These are phyloP conservation scores for Tridacna crocea DNA, from an alignment of 2,888 invertebrate genomes.

Conservation along the genomic window DNA sequence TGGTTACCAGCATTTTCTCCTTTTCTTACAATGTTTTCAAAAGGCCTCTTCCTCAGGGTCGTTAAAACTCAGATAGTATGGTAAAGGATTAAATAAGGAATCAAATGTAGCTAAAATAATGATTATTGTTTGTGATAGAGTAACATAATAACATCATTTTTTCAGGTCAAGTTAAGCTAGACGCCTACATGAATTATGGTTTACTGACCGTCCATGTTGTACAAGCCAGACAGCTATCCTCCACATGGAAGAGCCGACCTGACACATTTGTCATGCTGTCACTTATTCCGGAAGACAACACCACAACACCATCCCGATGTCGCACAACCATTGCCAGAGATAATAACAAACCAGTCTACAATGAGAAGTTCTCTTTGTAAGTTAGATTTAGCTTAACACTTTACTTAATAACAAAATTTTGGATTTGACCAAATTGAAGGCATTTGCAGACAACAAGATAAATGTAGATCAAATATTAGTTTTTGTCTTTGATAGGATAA, in stretches of 20 bases:
- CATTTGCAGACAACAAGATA: too few species aligned
- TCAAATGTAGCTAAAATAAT: neutral
- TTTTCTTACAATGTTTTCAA: too few species aligned
- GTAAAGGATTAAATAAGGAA: neutral
- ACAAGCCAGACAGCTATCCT: constrained; percentile 69
- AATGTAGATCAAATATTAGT: too few species aligned
- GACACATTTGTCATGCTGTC: constrained; percentile 71
- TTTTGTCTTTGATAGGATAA: too few species aligned
- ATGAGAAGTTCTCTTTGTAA: constrained; percentile 82
- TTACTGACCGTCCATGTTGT: constrained; percentile 80
- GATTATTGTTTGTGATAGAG: neutral
- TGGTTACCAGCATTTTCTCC: constrained; percentile 3
- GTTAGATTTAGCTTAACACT: constrained; percentile 41
- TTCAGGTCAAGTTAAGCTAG: constrained; percentile 79
- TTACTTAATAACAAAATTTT: neutral
- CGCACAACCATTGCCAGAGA: constrained; percentile 72
- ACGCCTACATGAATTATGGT: constrained; percentile 81
- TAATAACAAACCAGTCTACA: constrained; percentile 75
- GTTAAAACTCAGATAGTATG: too few species aligned
- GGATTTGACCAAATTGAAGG: too few species aligned
- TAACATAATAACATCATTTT: neutral
- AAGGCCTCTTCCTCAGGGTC: too few species aligned
- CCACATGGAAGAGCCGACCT: constrained; percentile 67
- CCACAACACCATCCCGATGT: constrained; percentile 68
- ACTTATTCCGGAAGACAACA: constrained; percentile 73